Base-by-base conservation (phyloP, 2,113 vertebrate genomes). In the Alligator mississippiensis region DNA sequence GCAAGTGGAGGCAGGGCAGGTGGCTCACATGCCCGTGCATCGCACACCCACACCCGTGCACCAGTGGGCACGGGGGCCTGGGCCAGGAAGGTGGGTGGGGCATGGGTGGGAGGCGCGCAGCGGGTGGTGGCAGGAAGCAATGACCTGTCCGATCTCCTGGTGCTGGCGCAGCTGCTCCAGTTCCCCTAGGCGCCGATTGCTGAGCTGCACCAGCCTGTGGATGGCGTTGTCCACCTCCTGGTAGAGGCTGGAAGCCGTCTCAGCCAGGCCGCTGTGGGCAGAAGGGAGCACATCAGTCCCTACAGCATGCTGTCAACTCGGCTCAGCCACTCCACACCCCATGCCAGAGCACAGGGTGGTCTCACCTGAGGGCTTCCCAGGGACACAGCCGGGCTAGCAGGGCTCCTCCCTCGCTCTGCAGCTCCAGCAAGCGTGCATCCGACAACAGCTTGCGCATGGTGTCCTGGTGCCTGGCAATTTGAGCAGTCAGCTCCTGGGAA, bases 221-320 rank as follows among this genome's bases (percentile, higher is more conserved):
- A 99, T 98, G 28, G 98, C 98, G 58, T 99, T 98, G 3, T 99
- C 99, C 85, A 99, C 98, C 92, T 98, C 98, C 95, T 99, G 99
- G 90, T 95, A 87, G 90, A 97, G 86, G 6, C 68, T 66, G 57
- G 96, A 95, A 60, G 95, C 97, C 90, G 94, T 93, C 90, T 93
- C 93, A 89, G 96, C 96, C 92, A 95, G 93, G 79, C 89, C 85
- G 76, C 97, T 98, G 89, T 80, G 90, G 82, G 80, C 22, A 79
- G 82, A 87, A 57, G 92, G 8, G 1, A 12, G 10, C 34, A 34
- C 3, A 22, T 72, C 68, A 72, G 68, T 11, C 30, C 5, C 68
- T 72, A 19, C 68, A 16, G 4, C 17, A 19, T 17, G 64, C 64
- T 68, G n/a, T 16, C 16, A 28, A 14, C 28, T 66, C 15, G 34